Conservation (phyloP, 2,113 vertebrate genomes). For the Sterrhoptilus dennistouni region DNA sequence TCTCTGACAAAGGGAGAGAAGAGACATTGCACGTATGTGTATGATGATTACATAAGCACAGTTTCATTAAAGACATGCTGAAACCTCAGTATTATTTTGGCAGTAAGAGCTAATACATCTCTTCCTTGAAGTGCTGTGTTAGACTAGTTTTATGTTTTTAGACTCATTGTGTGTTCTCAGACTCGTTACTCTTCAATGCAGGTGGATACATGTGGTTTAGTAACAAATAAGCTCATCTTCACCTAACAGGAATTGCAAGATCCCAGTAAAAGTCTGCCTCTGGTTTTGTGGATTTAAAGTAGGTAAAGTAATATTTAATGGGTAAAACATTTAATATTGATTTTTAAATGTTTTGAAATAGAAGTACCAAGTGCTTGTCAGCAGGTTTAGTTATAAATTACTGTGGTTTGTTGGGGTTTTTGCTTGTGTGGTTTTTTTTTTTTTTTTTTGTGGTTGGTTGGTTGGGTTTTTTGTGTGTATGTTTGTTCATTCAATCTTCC, state of each 20-base stretch:
- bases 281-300: neutral
- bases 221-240: neutral
- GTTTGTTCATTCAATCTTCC: neutral
- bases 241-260: neutral
- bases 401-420: neutral
- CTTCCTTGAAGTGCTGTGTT: neutral
- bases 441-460: neutral
- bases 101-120: neutral
- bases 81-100: neutral
- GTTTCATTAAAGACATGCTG: neutral
- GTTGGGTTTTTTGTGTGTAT: accelerated
- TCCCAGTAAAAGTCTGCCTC: neutral
- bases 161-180: accelerated
- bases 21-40: neutral
- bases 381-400: neutral
- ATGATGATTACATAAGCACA: neutral
- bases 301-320: neutral
- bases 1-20: neutral
- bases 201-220: neutral
- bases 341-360: neutral
- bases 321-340: neutral
- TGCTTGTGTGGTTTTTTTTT: neutral
- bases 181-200: neutral
- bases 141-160: neutral
- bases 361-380: neutral